Evolutionary conservation across 2,113 vertebrate genomes (phyloP).

Genomic region (Polypterus bichir): DNA sequence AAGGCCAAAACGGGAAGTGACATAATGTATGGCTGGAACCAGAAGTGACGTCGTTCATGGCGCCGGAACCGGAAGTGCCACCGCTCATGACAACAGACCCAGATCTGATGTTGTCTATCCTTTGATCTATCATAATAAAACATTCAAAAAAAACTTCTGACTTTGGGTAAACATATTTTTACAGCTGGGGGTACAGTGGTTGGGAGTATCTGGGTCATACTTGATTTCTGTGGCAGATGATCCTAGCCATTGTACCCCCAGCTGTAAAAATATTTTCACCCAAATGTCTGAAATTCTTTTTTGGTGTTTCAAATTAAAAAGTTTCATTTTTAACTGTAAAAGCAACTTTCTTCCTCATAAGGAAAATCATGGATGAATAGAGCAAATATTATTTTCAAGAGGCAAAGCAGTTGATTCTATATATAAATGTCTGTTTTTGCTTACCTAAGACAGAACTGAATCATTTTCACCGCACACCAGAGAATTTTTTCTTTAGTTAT

Average conservation of each 20-base stretch:
- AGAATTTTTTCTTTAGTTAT: constrained; percentile 2
- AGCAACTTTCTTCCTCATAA: neutral
- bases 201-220: constrained; percentile 13
- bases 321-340: neutral
- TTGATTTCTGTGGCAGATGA: constrained; percentile 12
- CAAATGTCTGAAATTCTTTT: constrained; percentile 22
- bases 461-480: neutral
- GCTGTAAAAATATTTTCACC: constrained; percentile 15
- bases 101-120: neutral
- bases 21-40: too few relatives aligned
- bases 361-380: neutral
- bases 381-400: neutral
- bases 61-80: too few relatives aligned
- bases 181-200: constrained; percentile 12
- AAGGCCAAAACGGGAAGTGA: too few relatives aligned
- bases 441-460: too few relatives aligned
- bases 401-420: neutral
- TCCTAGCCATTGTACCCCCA: constrained; percentile 17
- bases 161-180: constrained; percentile 13
- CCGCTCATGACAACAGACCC: too few relatives aligned
- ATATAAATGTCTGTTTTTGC: too few relatives aligned
- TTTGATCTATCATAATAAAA: neutral
- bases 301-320: neutral
- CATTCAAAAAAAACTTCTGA: neutral
- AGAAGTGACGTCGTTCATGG: too few relatives aligned